These are phyloP conservation scores for Propsilocerus akamusi DNA, from an alignment of 1,140 invertebrate species.

Conservation along the genomic window DNA sequence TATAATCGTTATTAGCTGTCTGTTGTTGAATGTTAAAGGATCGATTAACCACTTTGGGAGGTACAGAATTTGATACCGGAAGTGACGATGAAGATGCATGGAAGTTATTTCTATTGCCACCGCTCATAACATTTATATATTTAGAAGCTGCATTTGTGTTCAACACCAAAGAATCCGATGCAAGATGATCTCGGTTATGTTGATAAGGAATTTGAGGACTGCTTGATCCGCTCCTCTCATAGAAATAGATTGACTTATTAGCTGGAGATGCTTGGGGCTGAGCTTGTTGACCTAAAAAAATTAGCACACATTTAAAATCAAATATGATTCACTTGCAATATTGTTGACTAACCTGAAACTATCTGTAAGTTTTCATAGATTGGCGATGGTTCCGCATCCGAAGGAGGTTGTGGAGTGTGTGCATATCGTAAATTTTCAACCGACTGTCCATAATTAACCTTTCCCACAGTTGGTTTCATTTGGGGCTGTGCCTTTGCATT, in stretches of 20 bases:
- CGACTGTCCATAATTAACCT: background rate
- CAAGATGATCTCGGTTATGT: slow-evolving; percentile 2
- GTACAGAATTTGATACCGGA: slow-evolving; percentile 2
- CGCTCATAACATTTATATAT: slow-evolving; percentile 9
- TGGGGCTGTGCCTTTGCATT: background rate
- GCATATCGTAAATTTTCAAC: slow-evolving; percentile 15
- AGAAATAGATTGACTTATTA: slow-evolving; percentile 21
- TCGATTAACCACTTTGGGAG: background rate
- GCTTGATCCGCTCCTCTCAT: slow-evolving; percentile 10
- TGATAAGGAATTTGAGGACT: background rate
- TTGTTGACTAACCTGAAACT: slow-evolving; percentile 16
- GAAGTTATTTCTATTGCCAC: background rate
- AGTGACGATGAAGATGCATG: background rate
- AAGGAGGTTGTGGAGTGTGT: slow-evolving; percentile 19
- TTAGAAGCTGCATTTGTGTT: slow-evolving; percentile 8
- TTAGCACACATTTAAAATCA: background rate
- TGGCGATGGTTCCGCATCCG: slow-evolving; percentile 23
- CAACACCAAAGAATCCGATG: background rate
- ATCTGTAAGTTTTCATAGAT: slow-evolving; percentile 57
- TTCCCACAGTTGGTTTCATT: background rate
- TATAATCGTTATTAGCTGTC: slow-evolving; percentile 2
- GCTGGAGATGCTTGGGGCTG: slow-evolving; percentile 23
- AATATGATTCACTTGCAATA: background rate
- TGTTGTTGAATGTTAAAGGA: background rate
- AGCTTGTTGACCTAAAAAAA: slow-evolving; percentile 14